Evolutionary conservation across 1,140 invertebrate species (phyloP), one percentile per base, ranked within the genome.

Genomic region (Charaxes varanes): DNA sequence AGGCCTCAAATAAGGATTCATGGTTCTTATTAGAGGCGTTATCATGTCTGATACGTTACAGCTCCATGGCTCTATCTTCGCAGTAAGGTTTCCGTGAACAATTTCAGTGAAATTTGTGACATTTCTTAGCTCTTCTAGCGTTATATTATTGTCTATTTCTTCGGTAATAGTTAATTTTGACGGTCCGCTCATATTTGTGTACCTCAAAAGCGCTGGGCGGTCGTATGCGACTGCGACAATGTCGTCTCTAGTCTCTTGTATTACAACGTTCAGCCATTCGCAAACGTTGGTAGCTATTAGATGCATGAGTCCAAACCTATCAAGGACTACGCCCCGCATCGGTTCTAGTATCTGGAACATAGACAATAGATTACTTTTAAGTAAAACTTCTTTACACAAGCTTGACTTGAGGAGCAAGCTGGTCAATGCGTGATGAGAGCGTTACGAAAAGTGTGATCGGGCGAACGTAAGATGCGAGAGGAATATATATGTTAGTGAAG

Each of bases 1-100:
- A 1, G 90, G 90, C 55, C 90, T 89, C 24, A 92, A 77, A 66
- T 90, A 91, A 2, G 90, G 90, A 23, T 88, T 88, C 1, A 88
- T 87, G 38, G 86, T 86, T 52, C 88, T 80, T 6, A 91, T 87
- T 14, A 92, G 62, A 7, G 87, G 85, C 2, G 86, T 86, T 50
- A 91, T 88, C 48, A 90, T 87, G 50, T 89, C 83, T 2, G 85
- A 73, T 40, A 62, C 81, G 53, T 62, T 85, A 35, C 83, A 85
- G 5, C 45, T 63, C 74, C 74, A 80, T 3, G 37, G 45, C 21
- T 56, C 43, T 45, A 59, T 54, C 3, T 34, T 42, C 7, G 43
- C 34, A 8, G 62, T 65, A 41, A 63, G 31, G 42, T 73, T 70
- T 47, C 36, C 30, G 14, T 50, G 33, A 22, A 54, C 27, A 8